Evolutionary conservation across 2,797 vertebrate species (phyloP).

Genomic region (Phoxinus dragarum): DNA sequence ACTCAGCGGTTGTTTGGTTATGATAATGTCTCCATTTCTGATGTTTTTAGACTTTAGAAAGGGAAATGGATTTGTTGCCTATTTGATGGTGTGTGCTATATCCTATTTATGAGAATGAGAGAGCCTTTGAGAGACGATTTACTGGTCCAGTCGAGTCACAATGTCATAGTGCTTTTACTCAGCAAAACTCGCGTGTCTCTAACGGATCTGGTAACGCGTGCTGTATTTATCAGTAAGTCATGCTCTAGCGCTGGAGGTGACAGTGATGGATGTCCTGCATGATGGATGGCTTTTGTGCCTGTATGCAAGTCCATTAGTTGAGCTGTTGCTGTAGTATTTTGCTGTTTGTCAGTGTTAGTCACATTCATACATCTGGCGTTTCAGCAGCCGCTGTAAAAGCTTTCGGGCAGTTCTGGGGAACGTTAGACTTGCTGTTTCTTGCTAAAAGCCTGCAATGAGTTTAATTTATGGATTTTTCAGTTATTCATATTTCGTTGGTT

Average conservation of each 20-base stretch:
- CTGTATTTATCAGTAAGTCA: constrained; percentile 79
- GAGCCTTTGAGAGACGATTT: constrained; percentile 28
- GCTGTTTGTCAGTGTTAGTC: constrained; percentile 62
- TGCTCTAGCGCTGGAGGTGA: constrained; percentile 75
- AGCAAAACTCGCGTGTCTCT: constrained; percentile 52
- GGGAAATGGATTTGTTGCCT: constrained; percentile 35
- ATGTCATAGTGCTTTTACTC: constrained; percentile 54
- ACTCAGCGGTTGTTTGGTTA: background rate
- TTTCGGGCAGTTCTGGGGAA: constrained; percentile 1
- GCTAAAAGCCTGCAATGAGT: background rate
- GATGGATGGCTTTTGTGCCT: constrained; percentile 80
- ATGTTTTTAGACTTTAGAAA: background rate
- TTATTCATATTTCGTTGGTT: too few species aligned
- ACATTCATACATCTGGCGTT: constrained; percentile 63
- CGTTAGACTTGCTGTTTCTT: constrained; percentile 14
- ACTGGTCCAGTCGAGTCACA: constrained; percentile 68
- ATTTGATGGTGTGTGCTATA: constrained; percentile 12
- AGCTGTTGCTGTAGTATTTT: constrained; percentile 66
- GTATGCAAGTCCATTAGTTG: constrained; percentile 66
- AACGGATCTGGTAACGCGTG: constrained; percentile 74
- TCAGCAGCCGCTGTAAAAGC: constrained; percentile 40
- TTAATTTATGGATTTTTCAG: background rate
- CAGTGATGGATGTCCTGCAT: constrained; percentile 85
- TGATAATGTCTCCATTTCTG: constrained; percentile 13
- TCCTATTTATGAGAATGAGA: constrained; percentile 30